A percentile compares a stretch with the other conserved stretches of the same genome.
These are phyloP conservation scores for Myiotriccus ornatus DNA, from an alignment of 2,797 vertebrate genomes.

Conservation along the genomic window DNA sequence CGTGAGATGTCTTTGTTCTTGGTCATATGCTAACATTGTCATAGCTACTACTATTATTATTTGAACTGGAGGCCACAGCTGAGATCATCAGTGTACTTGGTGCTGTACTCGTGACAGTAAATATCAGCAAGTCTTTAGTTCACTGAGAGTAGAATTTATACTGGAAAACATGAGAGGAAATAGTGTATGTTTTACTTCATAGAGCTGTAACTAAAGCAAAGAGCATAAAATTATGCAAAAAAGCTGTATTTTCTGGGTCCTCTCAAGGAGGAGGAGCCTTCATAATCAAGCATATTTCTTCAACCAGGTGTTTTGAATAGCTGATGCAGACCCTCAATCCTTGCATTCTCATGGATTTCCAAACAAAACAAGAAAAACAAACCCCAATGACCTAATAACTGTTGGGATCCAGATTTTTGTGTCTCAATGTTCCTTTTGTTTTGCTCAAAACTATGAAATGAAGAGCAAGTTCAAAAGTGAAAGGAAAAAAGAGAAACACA, in stretches of 20 bases:
- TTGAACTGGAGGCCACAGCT: neutral
- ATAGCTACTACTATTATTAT: conserved; percentile 24
- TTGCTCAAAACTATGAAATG: neutral
- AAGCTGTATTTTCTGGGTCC: neutral
- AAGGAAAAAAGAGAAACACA: neutral
- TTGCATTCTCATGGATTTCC: neutral
- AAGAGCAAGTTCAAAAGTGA: neutral
- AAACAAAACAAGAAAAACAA: neutral
- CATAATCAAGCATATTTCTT: neutral
- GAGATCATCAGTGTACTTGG: conserved; percentile 6
- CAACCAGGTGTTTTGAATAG: neutral
- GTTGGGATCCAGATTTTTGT: neutral
- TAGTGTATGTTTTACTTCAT: neutral
- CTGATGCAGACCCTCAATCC: neutral
- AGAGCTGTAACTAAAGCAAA: neutral
- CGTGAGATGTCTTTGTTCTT: conserved; percentile 7
- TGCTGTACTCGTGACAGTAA: neutral
- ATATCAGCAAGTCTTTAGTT: neutral
- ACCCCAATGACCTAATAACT: neutral
- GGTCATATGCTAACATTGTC: neutral
- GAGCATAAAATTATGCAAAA: neutral
- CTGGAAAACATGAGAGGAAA: neutral
- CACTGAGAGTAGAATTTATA: neutral
- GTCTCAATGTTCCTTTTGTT: neutral
- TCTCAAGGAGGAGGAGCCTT: neutral